These are phyloP conservation scores for Eunapius fragilis DNA, from an alignment of 37 sponge, comb jelly and placozoan species.

Conservation along the genomic window DNA sequence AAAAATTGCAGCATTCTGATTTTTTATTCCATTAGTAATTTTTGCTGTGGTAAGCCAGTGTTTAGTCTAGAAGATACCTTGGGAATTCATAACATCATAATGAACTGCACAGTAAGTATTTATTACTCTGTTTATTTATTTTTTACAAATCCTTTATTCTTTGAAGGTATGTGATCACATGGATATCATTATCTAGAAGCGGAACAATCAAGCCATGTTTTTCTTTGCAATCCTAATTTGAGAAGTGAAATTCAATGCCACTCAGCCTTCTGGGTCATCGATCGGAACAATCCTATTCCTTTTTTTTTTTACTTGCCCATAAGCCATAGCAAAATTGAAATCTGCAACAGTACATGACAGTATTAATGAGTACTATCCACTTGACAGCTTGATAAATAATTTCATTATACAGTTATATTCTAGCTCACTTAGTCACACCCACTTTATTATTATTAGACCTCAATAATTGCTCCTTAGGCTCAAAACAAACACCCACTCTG, in stretches of 20 bases:
- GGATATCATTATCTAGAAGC: conserved; percentile 39
- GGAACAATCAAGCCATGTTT: neutral
- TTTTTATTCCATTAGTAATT: neutral
- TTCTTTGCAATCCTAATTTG: neutral
- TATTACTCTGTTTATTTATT: neutral
- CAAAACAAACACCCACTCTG: no score
- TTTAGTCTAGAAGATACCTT: conserved; percentile 56
- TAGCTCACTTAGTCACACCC: no score
- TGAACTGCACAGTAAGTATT: conserved; percentile 62
- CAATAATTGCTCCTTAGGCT: no score
- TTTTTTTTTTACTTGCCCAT: no score
- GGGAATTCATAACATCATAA: conserved; percentile 67
- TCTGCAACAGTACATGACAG: no score
- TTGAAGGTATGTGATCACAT: conserved; percentile 49
- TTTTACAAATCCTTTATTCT: no score
- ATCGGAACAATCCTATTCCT: neutral
- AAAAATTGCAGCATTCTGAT: neutral
- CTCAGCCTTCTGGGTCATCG: neutral
- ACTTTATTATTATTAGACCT: no score
- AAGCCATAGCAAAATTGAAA: no score
- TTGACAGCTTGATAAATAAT: no score
- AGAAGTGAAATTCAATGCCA: neutral
- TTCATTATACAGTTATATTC: no score
- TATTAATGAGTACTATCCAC: no score
- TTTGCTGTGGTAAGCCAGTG: conserved; percentile 40